Evolutionary conservation across 1,140 invertebrate species (phyloP).

Genomic region (Zelostemma sp.): DNA sequence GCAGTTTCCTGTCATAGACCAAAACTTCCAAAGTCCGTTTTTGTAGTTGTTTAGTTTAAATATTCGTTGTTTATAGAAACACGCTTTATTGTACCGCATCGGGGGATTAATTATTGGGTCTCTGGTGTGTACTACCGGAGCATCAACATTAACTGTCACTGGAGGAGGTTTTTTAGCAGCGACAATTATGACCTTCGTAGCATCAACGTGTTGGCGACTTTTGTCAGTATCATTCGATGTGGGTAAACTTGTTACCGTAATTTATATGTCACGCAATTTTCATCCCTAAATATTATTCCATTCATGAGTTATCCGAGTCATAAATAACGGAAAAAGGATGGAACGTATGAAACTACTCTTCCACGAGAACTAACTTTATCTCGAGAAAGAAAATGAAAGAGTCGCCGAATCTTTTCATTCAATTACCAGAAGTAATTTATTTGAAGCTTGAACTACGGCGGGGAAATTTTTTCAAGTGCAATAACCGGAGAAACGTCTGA

Average conservation of each 20-base stretch:
- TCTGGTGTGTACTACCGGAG: conserved; percentile 53
- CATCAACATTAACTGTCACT: conserved; percentile 50
- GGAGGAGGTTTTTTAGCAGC: conserved; percentile 60
- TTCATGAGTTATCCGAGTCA: not conserved
- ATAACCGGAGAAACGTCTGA: no score
- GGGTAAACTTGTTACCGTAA: no score
- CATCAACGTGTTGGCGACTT: conserved; percentile 58
- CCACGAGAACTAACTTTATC: not conserved
- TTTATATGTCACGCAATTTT: no score
- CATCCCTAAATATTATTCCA: conserved; percentile 7
- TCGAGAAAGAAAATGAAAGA: not conserved
- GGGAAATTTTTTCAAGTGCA: no score
- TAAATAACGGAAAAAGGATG: not conserved
- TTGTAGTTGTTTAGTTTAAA: conserved; percentile 11
- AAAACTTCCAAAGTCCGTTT: conserved; percentile 5
- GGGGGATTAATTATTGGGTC: conserved; percentile 49
- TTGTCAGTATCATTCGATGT: conserved; percentile 52
- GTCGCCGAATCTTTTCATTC: not conserved
- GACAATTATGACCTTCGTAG: conserved; percentile 56
- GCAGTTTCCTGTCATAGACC: no score
- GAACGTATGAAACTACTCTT: not conserved
- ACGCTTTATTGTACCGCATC: conserved; percentile 52
- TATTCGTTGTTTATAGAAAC: conserved; percentile 47
- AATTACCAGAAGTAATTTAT: no score
- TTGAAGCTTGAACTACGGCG: no score